Evolutionary conservation across 2,113 vertebrate species (phyloP).

Genomic region (Pionites leucogaster): DNA sequence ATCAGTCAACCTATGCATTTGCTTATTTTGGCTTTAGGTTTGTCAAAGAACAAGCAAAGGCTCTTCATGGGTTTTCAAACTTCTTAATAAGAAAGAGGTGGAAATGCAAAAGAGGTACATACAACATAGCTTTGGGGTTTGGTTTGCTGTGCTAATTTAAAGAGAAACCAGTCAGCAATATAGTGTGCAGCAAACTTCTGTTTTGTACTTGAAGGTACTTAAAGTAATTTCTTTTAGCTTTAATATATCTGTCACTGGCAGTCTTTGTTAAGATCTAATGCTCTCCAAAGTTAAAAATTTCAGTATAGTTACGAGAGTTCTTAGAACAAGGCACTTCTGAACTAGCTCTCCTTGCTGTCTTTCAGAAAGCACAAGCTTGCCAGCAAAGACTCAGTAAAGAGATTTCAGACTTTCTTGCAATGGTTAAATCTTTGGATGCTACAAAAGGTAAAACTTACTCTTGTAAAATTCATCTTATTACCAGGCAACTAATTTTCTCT

Average conservation of each 20-base stretch:
- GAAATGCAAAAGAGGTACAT: background rate
- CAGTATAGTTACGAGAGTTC: background rate
- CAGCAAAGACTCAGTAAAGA: constrained; percentile 86
- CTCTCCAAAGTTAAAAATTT: background rate
- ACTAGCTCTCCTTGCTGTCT: constrained; percentile 6
- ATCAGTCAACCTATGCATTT: background rate
- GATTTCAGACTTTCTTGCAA: constrained; percentile 80
- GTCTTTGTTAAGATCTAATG: background rate
- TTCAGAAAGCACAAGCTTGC: constrained; percentile 84
- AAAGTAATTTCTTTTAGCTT: background rate
- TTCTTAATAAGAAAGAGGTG: background rate
- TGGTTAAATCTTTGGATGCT: constrained; percentile 79
- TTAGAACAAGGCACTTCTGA: background rate
- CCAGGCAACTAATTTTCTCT: background rate
- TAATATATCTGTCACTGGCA: background rate
- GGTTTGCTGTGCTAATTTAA: background rate
- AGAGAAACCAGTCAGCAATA: background rate
- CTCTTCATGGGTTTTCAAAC: background rate
- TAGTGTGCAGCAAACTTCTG: background rate
- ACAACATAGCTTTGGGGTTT: background rate
- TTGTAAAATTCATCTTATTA: constrained; percentile 1
- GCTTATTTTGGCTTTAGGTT: background rate
- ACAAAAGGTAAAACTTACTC: constrained; percentile 81
- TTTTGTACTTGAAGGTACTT: background rate
- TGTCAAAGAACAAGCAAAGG: background rate